Base-by-base conservation (phyloP, 1,140 invertebrate species). In the Euschistus heros region DNA sequence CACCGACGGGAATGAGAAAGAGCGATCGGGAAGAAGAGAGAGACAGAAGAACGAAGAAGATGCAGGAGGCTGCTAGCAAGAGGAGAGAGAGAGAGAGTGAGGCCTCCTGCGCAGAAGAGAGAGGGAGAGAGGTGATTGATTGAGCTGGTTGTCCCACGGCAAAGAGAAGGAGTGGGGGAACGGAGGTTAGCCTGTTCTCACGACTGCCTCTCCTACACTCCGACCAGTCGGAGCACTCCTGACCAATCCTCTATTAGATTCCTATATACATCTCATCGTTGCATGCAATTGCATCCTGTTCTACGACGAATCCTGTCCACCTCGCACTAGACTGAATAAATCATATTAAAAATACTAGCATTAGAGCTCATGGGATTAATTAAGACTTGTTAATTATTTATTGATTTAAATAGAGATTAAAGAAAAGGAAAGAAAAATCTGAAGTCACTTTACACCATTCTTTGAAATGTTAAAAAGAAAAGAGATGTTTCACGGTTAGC, bases 1-100 rank as follows among this genome's bases (percentile, higher is more conserved):
- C 37, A 47, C 50, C 22, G 30, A 26, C 62, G 42, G 22, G 26
- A 6, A 33, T 72, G 69, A 72, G 73, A 75, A 74, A 65, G 33
- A 37, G 5, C 20, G 52, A 59, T 10, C 15, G 26, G n/a, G 59
- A 46, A 17, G 57, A 17, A 33, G 20, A 20, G 17, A 22, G 57
- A 42, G 20, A 37, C 15, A 42, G 22, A 44, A 27, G 18, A 26
- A 37, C n/a, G 65, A 47, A 20, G 47, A 37, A 37, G 63, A 30
- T 17, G 14, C 14, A 18, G 14, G 46, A 17, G 46, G 46, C 46
- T 17, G 46, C 15, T 37, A 26, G 42, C 47, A 64, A 47, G 63
- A 54, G 63, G 63, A 18, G 47, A 57, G 42, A 30, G 24, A 20
- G 37, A 63, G 66, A 67, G 54, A 74, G 73, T 47, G 46, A 47